Conservation (phyloP, 2,113 vertebrate genomes). For the Phalacrocorax aristotelis region DNA sequence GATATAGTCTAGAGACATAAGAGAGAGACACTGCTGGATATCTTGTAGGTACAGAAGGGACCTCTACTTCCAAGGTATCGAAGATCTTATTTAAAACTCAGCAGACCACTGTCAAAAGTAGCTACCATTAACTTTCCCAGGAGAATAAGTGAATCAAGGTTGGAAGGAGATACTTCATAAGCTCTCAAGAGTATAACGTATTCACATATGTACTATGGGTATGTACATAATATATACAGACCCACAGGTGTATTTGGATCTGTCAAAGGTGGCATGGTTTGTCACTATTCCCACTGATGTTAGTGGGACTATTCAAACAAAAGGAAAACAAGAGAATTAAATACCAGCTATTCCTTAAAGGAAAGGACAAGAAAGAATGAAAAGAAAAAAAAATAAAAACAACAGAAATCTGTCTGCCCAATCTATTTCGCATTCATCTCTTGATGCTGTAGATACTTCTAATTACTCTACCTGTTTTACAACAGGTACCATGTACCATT, state of each 20-base stretch:
- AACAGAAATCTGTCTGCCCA: background rate
- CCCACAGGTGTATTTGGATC: background rate
- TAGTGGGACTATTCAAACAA: background rate
- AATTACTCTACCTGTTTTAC: background rate
- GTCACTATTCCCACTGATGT: background rate
- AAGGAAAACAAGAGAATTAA: background rate
- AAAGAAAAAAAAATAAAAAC: background rate
- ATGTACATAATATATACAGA: background rate
- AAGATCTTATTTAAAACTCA: background rate
- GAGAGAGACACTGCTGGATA: slow-evolving; percentile 9
- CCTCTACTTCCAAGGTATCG: background rate
- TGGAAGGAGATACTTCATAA: background rate
- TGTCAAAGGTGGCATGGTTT: background rate
- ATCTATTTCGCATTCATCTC: background rate
- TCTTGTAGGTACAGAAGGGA: background rate
- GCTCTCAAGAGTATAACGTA: background rate
- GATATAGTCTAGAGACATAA: slow-evolving; percentile 12
- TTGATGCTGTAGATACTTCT: background rate
- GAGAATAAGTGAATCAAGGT: background rate
- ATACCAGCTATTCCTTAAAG: background rate
- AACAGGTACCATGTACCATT: background rate
- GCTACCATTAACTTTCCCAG: background rate
- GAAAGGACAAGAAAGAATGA: background rate
- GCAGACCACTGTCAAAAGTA: background rate
- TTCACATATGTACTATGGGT: background rate